Base-by-base conservation (phyloP, 1,140 invertebrate species). In the Caenorhabditis latens region DNA sequence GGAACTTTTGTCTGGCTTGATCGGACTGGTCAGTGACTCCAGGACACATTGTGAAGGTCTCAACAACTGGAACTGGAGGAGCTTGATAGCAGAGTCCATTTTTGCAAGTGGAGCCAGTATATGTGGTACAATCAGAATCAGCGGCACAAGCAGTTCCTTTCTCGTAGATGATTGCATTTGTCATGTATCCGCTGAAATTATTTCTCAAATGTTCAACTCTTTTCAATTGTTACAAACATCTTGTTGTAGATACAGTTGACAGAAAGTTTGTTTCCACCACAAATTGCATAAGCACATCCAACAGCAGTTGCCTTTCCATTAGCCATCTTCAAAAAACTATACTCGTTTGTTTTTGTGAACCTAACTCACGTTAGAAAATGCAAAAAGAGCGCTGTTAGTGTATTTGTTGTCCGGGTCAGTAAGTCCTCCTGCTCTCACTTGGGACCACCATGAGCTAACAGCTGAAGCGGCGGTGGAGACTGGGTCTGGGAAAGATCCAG, bases 281-380 rank as follows among this genome's bases (percentile, higher is more conserved):
- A 79, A 3, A 79, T 24, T 19, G 83, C 83, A 16, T 58, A 84
- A n/a, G 83, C 83, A 61, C 83, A 84, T 42, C 83, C 83, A 63
- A 84, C 21, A 21, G 83, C 83, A 21, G 83, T 40, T n/a, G 55
- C 58, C 24, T 84, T 84, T 58, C 83, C 83, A 48, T 84, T 84
- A 32, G 83, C 83, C 55, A 84, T 84, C 83, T 61, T n/a, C 4
- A 75, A 79, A 50, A 24, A 21, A 13, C 9, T 13, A 19, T 13
- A 19, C 13, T 50, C 4, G 7, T 14, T 50, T 24, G 21, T 24
- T 2, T 0, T 4, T 21, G 21, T 3, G 21, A 24, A 0, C 19
- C 2, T 5, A 48, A 4, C 32, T 71, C 11, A 71, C 71, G 24
- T 79, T 79, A 1, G 71, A n/a, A 11, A 50, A 79, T 1, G 4